Base-by-base conservation (phyloP, 2,888 invertebrate genomes). In the Apoda limacodes region DNA sequence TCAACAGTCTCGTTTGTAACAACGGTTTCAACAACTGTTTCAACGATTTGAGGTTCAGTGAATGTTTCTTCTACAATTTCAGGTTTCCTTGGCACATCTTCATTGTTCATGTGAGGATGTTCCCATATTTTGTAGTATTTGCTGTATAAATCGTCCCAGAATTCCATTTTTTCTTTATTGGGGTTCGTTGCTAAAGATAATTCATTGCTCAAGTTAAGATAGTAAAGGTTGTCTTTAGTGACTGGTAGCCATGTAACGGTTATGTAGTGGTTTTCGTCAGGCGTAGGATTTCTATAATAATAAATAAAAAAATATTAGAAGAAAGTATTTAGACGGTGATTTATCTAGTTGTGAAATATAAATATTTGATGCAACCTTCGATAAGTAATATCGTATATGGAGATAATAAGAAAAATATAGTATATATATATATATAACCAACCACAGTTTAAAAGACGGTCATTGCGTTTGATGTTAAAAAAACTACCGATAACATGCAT, bases 121-220 rank as follows among this genome's bases (percentile, higher is more conserved):
- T 78, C 64, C 75, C 76, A 76, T 12, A 69, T 66, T 43, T 63
- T 65, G 39, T 55, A 78, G 38, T 78, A 46, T 43, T 71, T 76
- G 36, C 38, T 58, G 56, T 75, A 80, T 0, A 76, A 34, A 0
- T 59, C 42, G 5, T 74, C 71, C 80, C 80, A 80, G 45, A 71
- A 71, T 3, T 63, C 68, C 72, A 78, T 76, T 36, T 63, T 74
- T 12, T 69, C 68, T 10, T 63, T 60, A 10, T 74, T 63, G 0
- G 65, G 68, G 42, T 63, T 63, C 1, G 67, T 55, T 1, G 33
- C 53, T 1, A 78, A 25, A 1, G 68, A 55, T 0, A 80, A 48
- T 32, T 80, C 76, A 13, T 55, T 37, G 20, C 60, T 55, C 1
- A 78, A 30, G 25, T 66, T 65, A 1, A 80, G 43, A 39, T 63